Conservation (phyloP, 1,140 invertebrate genomes). For the Pseudomyrmex pallidus region DNA sequence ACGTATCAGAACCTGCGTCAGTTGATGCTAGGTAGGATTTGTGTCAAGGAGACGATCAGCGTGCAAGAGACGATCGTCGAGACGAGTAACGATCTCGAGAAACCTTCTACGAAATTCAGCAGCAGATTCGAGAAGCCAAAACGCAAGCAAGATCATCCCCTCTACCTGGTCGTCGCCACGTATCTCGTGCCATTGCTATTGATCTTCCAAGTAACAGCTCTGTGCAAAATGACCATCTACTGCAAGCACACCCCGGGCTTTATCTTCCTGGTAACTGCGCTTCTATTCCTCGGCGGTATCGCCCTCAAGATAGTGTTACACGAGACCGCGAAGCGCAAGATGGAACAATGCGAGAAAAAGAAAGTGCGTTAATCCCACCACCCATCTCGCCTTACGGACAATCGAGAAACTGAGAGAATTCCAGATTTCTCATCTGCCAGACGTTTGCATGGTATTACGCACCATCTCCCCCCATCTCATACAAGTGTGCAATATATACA, state of each 20-base stretch:
- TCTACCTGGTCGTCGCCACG: conserved; percentile 73
- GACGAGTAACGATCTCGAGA: background rate
- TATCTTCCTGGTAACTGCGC: conserved; percentile 78
- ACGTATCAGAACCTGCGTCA: conserved; percentile 73
- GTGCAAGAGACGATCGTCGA: background rate
- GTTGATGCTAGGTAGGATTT: conserved; percentile 53
- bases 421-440: background rate
- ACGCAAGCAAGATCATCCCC: conserved; percentile 63
- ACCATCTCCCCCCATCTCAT: background rate
- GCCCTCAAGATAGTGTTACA: conserved; percentile 79
- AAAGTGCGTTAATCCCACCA: conserved; percentile 67
- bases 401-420: conserved; percentile 7
- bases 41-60: background rate
- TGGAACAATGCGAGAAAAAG: conserved; percentile 59
- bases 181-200: conserved; percentile 80
- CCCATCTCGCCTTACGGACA: conserved; percentile 1
- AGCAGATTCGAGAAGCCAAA: conserved; percentile 62
- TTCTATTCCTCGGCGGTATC: conserved; percentile 79
- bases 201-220: conserved; percentile 72
- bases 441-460: background rate
- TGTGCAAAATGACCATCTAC: conserved; percentile 75
- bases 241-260: conserved; percentile 82
- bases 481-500: background rate
- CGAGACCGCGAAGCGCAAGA: conserved; percentile 51
- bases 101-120: background rate